These are phyloP conservation scores for Gorsachius goisagi DNA, from an alignment of 2,113 vertebrate genomes.

Conservation along the genomic window DNA sequence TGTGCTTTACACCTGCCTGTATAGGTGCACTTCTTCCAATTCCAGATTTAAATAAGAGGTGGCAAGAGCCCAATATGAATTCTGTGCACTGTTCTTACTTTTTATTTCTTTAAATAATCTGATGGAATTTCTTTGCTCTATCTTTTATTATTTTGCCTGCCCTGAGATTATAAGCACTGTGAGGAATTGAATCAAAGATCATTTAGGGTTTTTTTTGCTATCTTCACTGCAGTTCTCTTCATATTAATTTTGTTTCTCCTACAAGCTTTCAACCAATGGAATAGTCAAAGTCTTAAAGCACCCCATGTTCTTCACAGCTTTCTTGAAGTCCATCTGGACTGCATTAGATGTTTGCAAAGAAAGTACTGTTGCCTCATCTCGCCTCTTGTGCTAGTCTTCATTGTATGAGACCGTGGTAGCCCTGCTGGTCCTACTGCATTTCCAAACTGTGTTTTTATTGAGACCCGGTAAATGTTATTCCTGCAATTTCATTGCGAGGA, in stretches of 20 bases:
- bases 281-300: not conserved
- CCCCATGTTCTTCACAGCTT: slow-evolving; percentile 28
- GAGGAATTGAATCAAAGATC: not conserved
- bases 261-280: not conserved
- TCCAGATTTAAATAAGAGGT: not conserved
- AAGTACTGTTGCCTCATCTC: not conserved
- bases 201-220: not conserved
- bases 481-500: not conserved
- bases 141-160: slow-evolving; percentile 25
- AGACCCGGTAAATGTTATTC: not conserved
- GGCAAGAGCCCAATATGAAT: not conserved
- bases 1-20: not conserved
- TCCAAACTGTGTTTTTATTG: not conserved
- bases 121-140: not conserved
- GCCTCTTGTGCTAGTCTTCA: not conserved
- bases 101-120: slow-evolving; percentile 31
- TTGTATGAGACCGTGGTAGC: not conserved
- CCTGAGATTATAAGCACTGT: not conserved
- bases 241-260: slow-evolving; percentile 10
- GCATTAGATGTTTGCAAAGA: not conserved
- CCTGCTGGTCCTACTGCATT: not conserved
- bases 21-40: not conserved
- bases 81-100: not conserved
- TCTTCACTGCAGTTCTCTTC: not conserved
- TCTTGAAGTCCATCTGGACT: slow-evolving; percentile 33